These are phyloP conservation scores for Acheta domesticus DNA, from an alignment of 2,888 invertebrate species.

Conservation along the genomic window DNA sequence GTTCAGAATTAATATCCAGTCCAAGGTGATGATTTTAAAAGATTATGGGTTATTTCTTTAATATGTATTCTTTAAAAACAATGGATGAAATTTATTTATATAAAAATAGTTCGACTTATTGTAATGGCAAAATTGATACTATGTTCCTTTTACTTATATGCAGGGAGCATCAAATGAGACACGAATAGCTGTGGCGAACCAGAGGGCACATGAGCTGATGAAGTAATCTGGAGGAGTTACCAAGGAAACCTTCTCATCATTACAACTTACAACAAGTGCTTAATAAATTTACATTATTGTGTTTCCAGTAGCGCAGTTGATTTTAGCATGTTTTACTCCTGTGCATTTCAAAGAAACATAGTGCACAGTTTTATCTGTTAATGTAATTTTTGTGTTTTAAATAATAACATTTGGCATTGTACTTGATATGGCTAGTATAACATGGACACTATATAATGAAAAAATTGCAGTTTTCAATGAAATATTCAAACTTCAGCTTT, in stretches of 20 bases:
- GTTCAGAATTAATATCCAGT: too few species aligned
- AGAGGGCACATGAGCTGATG: slow-evolving; percentile 93
- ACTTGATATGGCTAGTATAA: too few species aligned
- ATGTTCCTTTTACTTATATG: too few species aligned
- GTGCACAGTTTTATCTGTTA: background rate
- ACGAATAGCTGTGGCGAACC: slow-evolving; percentile 94
- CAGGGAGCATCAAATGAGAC: slow-evolving; percentile 89
- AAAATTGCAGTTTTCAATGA: too few species aligned
- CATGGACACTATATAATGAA: too few species aligned
- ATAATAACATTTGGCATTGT: background rate
- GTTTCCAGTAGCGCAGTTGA: background rate
- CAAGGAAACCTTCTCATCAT: slow-evolving; percentile 6
- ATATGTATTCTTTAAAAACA: too few species aligned
- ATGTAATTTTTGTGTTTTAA: background rate
- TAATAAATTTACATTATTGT: background rate
- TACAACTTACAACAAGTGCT: background rate
- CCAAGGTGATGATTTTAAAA: too few species aligned
- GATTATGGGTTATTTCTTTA: too few species aligned
- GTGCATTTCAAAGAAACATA: background rate
- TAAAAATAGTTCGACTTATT: too few species aligned
- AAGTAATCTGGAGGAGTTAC: slow-evolving; percentile 59
- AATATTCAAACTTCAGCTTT: too few species aligned
- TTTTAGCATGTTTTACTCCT: background rate
- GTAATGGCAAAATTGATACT: too few species aligned
- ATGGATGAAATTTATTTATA: too few species aligned